phyloP scores from a whole-genome alignment of 2,113 vertebrate genomes.

The Anarhynchus alexandrinus region DNA sequence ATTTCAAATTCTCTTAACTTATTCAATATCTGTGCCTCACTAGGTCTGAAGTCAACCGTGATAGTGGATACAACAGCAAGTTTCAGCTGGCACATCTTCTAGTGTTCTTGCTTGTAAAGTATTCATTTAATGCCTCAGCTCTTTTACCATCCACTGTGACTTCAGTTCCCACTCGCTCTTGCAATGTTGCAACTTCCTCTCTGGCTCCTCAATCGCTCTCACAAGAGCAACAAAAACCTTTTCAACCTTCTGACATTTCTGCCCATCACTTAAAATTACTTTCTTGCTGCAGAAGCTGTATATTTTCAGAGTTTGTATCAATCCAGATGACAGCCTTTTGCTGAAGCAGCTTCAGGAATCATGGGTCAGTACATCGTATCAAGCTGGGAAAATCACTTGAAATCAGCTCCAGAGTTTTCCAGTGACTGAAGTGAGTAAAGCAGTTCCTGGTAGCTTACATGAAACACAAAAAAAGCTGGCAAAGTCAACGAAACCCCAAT shows the following conservation, averaged over 20 bases:
- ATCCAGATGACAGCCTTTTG: not conserved
- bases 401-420: not conserved
- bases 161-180: not conserved
- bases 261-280: not conserved
- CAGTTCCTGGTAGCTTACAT: not conserved
- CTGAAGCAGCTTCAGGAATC: not conserved
- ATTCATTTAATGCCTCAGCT: constrained; percentile 48
- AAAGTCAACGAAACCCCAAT: not conserved
- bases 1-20: constrained; percentile 43
- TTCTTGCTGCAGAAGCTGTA: not conserved
- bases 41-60: constrained; percentile 30
- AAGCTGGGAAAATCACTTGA: not conserved
- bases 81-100: not conserved
- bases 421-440: not conserved
- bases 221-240: not conserved
- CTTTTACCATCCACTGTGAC: not conserved
- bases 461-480: not conserved
- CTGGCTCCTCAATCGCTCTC: not conserved
- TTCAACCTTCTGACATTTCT: constrained; percentile 10
- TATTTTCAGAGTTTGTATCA: not conserved
- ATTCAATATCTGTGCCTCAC: constrained; percentile 52
- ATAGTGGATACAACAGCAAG: not conserved
- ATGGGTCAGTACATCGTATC: not conserved
- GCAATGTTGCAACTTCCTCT: not conserved
- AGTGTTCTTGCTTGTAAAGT: not conserved